Evolutionary conservation across 1,140 invertebrate species (phyloP).

Genomic region (Cyclargus thomasi): DNA sequence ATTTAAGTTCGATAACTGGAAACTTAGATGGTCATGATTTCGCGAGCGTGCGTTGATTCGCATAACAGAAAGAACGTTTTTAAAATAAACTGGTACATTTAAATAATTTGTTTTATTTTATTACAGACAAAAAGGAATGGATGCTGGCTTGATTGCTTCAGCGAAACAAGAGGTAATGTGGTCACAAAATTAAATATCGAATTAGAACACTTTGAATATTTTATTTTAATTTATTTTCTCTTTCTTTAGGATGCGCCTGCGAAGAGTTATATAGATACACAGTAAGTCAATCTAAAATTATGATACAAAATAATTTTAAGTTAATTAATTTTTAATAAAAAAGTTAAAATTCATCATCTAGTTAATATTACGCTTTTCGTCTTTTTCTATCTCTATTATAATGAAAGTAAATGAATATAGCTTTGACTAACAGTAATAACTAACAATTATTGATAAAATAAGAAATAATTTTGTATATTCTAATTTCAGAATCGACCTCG

Average conservation of each 20-base stretch:
- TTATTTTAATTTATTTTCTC: constrained; percentile 19
- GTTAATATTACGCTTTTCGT: too few relatives aligned
- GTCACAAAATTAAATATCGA: neutral
- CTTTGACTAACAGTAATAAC: neutral
- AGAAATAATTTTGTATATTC: too few relatives aligned
- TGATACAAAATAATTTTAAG: constrained; percentile 1
- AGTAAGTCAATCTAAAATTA: constrained; percentile 53
- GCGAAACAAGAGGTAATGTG: constrained; percentile 28
- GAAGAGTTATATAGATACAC: constrained; percentile 46
- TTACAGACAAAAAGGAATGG: constrained; percentile 43
- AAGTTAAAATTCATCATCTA: too few relatives aligned
- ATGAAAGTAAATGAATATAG: too few relatives aligned
- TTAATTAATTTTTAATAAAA: too few relatives aligned
- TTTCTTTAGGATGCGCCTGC: constrained; percentile 33
- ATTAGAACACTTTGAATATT: neutral
- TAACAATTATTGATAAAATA: neutral
- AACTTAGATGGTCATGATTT: too few relatives aligned
- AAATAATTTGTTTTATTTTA: constrained; percentile 3
- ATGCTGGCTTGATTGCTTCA: constrained; percentile 35
- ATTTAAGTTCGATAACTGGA: too few relatives aligned
- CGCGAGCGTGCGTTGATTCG: too few relatives aligned
- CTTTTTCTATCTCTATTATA: too few relatives aligned
- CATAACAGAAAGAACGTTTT: too few relatives aligned
- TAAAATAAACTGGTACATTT: neutral
- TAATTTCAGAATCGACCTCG: constrained; percentile 44